These are phyloP conservation scores for Psittacus erithacus DNA, from an alignment of 2,113 vertebrate genomes.

Conservation along the genomic window DNA sequence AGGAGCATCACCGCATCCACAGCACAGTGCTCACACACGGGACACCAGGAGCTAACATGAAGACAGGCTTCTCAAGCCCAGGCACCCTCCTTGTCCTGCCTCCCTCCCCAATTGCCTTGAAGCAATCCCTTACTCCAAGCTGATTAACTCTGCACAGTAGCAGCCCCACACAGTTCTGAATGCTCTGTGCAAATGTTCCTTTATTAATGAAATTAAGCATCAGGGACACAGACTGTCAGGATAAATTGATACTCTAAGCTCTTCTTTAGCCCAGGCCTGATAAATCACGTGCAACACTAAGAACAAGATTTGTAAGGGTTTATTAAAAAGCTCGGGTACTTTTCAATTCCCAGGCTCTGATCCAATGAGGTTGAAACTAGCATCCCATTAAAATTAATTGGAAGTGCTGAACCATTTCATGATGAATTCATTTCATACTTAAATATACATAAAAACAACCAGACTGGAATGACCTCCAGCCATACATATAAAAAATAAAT, in stretches of 20 bases:
- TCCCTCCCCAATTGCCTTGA: not conserved
- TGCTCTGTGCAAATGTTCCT: not conserved
- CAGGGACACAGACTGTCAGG: not conserved
- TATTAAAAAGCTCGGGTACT: conserved; percentile 18
- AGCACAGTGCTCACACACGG: rapidly evolving
- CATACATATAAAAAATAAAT: not conserved
- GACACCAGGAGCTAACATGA: rapidly evolving
- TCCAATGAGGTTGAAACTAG: conserved; percentile 28
- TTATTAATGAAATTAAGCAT: not conserved
- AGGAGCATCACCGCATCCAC: not conserved
- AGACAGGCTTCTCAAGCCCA: not conserved
- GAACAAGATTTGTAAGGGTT: not conserved
- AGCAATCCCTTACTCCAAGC: not conserved
- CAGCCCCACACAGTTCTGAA: not conserved
- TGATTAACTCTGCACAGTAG: not conserved
- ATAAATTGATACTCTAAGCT: not conserved
- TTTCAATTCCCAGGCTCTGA: conserved; percentile 33
- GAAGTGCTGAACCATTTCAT: conserved; percentile 55
- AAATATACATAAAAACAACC: not conserved
- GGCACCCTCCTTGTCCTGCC: not conserved
- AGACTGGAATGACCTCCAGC: not conserved
- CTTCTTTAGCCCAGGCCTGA: not conserved
- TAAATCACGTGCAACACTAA: not conserved
- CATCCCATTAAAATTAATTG: conserved; percentile 65
- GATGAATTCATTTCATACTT: conserved; percentile 54